Conservation (phyloP, 2,888 invertebrate species). For the Conus canariensis region DNA sequence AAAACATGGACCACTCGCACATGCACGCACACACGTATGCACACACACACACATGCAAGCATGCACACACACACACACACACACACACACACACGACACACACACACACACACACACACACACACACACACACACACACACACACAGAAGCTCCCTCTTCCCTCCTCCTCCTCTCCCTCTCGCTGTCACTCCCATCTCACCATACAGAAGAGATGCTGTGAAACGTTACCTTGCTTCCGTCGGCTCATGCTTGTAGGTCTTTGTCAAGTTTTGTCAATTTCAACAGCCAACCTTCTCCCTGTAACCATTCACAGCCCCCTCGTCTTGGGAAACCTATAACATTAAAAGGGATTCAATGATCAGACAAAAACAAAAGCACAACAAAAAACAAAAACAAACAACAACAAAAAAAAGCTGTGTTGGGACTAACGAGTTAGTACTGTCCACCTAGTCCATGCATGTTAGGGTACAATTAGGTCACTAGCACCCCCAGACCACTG, state of each 20-base stretch:
- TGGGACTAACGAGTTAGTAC: not conserved
- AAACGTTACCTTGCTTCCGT: constrained; percentile 33
- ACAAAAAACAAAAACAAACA: not conserved
- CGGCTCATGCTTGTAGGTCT: constrained; percentile 34
- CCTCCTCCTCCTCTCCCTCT: not conserved
- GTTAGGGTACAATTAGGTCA: not conserved
- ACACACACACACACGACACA: constrained; percentile 14
- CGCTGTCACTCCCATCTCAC: not conserved
- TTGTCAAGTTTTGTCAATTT: constrained; percentile 6
- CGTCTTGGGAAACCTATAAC: constrained; percentile 8
- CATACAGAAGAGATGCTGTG: constrained; percentile 6
- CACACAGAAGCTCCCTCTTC: not conserved
- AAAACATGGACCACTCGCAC: constrained; percentile 27
- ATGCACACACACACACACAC: constrained; percentile 7
- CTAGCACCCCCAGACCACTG: not conserved
- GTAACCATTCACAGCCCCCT: not conserved
- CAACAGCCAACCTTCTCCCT: constrained; percentile 9
- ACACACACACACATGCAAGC: not conserved
- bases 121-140: not conserved
- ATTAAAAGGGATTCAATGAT: not conserved
- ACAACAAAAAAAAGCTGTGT: not conserved
- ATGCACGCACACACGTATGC: not conserved
- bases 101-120: not conserved
- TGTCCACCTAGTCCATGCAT: not conserved
- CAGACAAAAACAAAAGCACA: not conserved